Conservation (phyloP, 2,797 vertebrate species). For the Brachymystax lenok region DNA sequence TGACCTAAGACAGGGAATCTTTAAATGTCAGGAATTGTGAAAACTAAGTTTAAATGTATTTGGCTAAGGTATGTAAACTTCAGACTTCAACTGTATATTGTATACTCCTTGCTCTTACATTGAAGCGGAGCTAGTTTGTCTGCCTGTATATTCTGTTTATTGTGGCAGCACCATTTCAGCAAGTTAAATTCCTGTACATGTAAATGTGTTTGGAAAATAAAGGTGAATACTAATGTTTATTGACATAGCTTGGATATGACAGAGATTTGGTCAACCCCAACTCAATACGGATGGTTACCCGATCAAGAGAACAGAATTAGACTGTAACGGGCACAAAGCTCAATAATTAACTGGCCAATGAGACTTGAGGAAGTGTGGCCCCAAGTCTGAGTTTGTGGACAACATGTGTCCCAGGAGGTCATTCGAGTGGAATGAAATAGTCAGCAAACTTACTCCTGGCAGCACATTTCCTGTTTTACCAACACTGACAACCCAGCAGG, state of each 20-base stretch:
- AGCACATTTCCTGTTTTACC: conserved; percentile 36
- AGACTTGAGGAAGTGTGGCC: conserved; percentile 8
- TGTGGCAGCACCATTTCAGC: no score
- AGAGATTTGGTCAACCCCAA: neutral
- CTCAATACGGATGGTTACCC: neutral
- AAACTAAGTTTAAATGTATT: no score
- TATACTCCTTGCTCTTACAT: no score
- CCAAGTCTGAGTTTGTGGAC: conserved; percentile 35
- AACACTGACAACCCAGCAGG: conserved; percentile 29
- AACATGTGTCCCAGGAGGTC: conserved; percentile 56
- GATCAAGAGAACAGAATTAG: neutral
- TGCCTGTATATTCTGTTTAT: no score
- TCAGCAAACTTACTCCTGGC: conserved; percentile 47
- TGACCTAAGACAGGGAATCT: no score
- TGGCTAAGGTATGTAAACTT: no score
- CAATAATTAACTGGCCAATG: conserved; percentile 21
- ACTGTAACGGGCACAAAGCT: neutral
- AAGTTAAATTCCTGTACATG: no score
- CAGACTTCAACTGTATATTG: no score
- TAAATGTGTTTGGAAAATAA: no score
- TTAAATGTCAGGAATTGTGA: no score
- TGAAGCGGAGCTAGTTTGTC: no score
- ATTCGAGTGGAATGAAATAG: conserved; percentile 49
- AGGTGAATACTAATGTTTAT: neutral
- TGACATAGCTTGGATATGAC: neutral